Evolutionary conservation across 30 jellyfish, hydroid and myxozoan genomes (phyloP).

Genomic region (Hydra vulgaris): DNA sequence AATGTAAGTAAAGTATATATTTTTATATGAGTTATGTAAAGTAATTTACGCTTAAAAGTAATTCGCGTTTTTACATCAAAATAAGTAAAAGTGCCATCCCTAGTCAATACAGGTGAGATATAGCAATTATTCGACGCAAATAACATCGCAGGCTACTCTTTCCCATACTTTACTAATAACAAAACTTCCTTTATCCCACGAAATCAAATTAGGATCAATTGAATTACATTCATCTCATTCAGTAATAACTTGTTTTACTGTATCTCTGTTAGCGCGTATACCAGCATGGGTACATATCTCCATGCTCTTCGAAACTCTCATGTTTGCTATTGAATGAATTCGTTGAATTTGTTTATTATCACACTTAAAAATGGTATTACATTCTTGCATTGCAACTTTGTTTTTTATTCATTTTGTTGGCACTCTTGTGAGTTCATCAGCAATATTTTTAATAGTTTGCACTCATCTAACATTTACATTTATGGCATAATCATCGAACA

Average conservation of each 20-base stretch:
- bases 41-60: too few relatives aligned
- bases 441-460: background rate
- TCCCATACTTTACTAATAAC: background rate
- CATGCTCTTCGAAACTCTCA: background rate
- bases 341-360: background rate
- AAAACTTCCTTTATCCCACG: background rate
- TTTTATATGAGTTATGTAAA: too few relatives aligned
- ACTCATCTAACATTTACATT: background rate
- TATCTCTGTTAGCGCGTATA: background rate
- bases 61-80: too few relatives aligned
- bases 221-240: background rate
- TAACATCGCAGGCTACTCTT: background rate
- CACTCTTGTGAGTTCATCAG: background rate
- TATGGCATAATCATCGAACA: background rate
- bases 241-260: background rate
- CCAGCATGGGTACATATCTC: background rate
- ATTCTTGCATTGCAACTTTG: background rate
- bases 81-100: too few relatives aligned
- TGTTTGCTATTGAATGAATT: too few relatives aligned
- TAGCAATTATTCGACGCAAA: background rate
- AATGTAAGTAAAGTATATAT: too few relatives aligned
- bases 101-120: background rate
- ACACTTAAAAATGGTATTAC: background rate
- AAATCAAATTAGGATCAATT: background rate
- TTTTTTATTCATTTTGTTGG: background rate